phyloP scores from a whole-genome alignment of 2,888 invertebrate species.

The Laspeyria flexula region DNA sequence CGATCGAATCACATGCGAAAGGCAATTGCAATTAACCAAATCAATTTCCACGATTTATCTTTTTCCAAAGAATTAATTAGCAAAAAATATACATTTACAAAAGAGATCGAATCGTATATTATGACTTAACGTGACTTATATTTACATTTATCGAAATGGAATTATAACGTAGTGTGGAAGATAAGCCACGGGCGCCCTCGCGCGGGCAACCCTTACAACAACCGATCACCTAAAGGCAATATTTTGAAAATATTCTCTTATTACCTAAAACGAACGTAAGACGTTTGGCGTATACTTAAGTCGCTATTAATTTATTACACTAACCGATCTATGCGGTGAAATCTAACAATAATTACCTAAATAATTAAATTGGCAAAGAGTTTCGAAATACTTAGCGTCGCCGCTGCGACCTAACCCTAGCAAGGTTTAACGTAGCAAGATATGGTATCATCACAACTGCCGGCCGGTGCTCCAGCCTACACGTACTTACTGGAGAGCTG shows the following conservation, averaged over 20 bases:
- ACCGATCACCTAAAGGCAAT: constrained; percentile 83
- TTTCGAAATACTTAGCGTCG: constrained; percentile 85
- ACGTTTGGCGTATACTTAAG: constrained; percentile 87
- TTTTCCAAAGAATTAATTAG: constrained; percentile 67
- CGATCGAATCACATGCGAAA: constrained; percentile 54
- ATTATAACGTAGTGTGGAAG: constrained; percentile 82
- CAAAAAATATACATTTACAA: constrained; percentile 85
- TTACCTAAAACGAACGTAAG: constrained; percentile 81
- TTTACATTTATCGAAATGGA: constrained; percentile 85
- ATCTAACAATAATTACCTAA: constrained; percentile 84
- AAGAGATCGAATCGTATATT: constrained; percentile 83
- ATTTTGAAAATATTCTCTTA: constrained; percentile 84
- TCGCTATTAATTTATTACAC: constrained; percentile 84
- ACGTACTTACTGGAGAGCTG: constrained; percentile 99
- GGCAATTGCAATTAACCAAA: constrained; percentile 54
- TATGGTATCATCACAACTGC: constrained; percentile 92
- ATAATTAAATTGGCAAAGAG: constrained; percentile 86
- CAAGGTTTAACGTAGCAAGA: constrained; percentile 88
- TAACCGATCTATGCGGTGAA: constrained; percentile 84
- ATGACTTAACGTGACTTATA: constrained; percentile 84
- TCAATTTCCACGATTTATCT: constrained; percentile 46
- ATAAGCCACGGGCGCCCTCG: constrained; percentile 62
- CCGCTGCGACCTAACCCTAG: constrained; percentile 81
- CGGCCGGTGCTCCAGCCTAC: constrained; percentile 84
- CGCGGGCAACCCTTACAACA: constrained; percentile 47